Evolutionary conservation across 2,888 invertebrate species (phyloP).

Genomic region (Matsumyia berberina): DNA sequence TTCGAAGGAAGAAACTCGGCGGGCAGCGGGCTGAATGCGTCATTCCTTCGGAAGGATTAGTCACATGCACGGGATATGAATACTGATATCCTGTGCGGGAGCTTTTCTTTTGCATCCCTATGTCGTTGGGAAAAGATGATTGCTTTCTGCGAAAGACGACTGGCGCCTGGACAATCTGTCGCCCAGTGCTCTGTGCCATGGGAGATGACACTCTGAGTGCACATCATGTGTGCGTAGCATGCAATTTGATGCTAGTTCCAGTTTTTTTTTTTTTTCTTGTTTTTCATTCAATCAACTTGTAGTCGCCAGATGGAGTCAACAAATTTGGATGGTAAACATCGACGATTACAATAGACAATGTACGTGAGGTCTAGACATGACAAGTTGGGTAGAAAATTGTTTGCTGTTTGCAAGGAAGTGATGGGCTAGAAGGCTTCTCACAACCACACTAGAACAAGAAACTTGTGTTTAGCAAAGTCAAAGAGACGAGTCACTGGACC

Average conservation of each 20-base stretch:
- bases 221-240: not conserved
- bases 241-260: slow-evolving; percentile 20
- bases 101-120: not conserved
- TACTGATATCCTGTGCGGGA: slow-evolving; percentile 13
- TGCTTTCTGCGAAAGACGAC: slow-evolving; percentile 16
- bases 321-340: not conserved
- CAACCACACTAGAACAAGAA: no score
- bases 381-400: no score
- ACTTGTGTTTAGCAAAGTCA: no score
- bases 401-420: no score
- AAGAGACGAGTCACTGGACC: no score
- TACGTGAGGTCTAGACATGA: slow-evolving; percentile 23
- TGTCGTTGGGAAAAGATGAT: slow-evolving; percentile 7
- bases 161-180: slow-evolving; percentile 57
- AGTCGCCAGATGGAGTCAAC: slow-evolving; percentile 19
- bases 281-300: slow-evolving; percentile 37
- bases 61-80: slow-evolving; percentile 20
- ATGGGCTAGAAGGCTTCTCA: no score
- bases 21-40: not conserved
- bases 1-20: not conserved
- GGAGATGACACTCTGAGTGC: not conserved
- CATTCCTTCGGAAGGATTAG: slow-evolving; percentile 20
- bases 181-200: slow-evolving; percentile 1
- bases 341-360: not conserved
- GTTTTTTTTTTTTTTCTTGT: slow-evolving; percentile 26